These are phyloP conservation scores for Bembecia ichneumoniformis DNA, from an alignment of 2,888 invertebrate species.

Conservation along the genomic window DNA sequence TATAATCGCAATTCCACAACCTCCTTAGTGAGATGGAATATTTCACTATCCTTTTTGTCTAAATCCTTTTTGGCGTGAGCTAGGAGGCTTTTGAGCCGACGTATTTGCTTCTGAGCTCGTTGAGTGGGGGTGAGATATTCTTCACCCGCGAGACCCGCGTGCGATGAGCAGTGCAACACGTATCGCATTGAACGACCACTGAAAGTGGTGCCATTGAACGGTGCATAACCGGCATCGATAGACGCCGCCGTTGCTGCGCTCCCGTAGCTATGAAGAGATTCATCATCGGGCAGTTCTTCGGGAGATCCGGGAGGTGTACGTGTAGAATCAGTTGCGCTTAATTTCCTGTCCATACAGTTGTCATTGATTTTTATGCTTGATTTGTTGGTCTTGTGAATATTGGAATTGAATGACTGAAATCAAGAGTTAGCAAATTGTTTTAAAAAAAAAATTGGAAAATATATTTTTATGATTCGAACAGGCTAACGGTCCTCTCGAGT, in stretches of 20 bases:
- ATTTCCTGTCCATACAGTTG: conserved; percentile 37
- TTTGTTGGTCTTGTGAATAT: conserved; percentile 50
- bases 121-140: conserved; percentile 92
- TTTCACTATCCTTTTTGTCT: conserved; percentile 87
- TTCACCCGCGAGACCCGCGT: conserved; percentile 81
- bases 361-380: conserved; percentile 51
- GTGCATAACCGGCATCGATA: conserved; percentile 87
- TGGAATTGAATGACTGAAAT: conserved; percentile 63
- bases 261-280: conserved; percentile 84
- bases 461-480: not conserved
- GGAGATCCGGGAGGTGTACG: conserved; percentile 76
- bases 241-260: conserved; percentile 85
- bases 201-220: conserved; percentile 80
- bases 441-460: not conserved
- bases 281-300: conserved; percentile 79
- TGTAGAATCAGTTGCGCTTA: conserved; percentile 61
- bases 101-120: conserved; percentile 84
- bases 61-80: conserved; percentile 82
- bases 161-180: conserved; percentile 88
- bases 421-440: not conserved
- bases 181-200: conserved; percentile 82
- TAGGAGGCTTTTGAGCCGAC: conserved; percentile 80
- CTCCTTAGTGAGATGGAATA: conserved; percentile 81
- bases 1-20: conserved; percentile 85
- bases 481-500: too few relatives aligned